Conservation (phyloP, 1,140 invertebrate genomes). For the Drosophila navojoa region DNA sequence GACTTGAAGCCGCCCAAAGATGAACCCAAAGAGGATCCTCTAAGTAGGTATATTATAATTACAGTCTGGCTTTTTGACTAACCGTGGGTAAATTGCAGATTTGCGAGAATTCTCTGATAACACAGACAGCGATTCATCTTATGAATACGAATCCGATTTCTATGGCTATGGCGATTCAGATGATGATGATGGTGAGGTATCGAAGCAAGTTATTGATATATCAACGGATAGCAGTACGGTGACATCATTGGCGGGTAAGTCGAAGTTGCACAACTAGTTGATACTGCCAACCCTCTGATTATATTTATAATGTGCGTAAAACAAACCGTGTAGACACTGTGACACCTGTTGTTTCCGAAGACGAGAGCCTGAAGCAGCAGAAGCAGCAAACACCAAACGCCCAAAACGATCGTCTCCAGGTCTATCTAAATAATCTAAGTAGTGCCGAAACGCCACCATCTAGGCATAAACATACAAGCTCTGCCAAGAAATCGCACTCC, state of each 20-base stretch:
- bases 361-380: conserved; percentile 45
- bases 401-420: conserved; percentile 50
- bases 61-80: neutral
- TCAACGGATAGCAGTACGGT: conserved; percentile 64
- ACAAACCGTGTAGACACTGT: conserved; percentile 77
- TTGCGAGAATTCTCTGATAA: conserved; percentile 39
- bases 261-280: conserved; percentile 57
- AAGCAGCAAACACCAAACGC: conserved; percentile 13
- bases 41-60: conserved; percentile 44
- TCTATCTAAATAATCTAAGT: conserved; percentile 65
- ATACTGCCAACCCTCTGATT: conserved; percentile 80
- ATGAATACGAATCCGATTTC: conserved; percentile 59
- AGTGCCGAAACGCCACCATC: conserved; percentile 61
- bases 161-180: conserved; percentile 53
- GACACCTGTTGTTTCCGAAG: conserved; percentile 79
- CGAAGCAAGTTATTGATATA: conserved; percentile 57
- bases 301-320: conserved; percentile 75
- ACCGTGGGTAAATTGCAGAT: conserved; percentile 20
- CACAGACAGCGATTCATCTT: conserved; percentile 58
- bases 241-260: conserved; percentile 71
- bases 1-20: conserved; percentile 33
- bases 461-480: conserved; percentile 46
- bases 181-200: conserved; percentile 45
- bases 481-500: conserved; percentile 47
- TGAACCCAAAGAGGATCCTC: conserved; percentile 63